phyloP scores from a whole-genome alignment of 2,797 vertebrate genomes.

The Melopsittacus undulatus region DNA sequence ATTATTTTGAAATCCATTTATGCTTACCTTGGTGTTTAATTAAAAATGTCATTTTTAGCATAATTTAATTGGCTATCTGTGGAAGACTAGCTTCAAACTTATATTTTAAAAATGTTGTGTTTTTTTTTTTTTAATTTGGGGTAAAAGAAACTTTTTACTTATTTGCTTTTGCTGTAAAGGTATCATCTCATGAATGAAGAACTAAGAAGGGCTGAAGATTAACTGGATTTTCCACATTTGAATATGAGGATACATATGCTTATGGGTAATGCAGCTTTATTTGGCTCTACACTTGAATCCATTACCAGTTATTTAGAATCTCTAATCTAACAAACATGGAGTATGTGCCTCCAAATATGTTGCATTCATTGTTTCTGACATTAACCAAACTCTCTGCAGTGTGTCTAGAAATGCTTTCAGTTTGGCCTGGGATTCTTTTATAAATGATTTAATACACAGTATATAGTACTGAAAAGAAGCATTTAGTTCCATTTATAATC shows the following conservation, averaged over 20 bases:
- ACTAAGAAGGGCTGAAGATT: constrained; percentile 64
- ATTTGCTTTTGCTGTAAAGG: constrained; percentile 77
- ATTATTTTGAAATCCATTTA: constrained; percentile 97
- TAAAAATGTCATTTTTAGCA: constrained; percentile 98
- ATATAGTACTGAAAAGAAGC: constrained; percentile 3
- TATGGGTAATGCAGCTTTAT: constrained; percentile 73
- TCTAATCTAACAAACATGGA: constrained; percentile 73
- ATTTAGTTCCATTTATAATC: constrained; percentile 25
- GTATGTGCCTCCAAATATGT: constrained; percentile 56
- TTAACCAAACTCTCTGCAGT: constrained; percentile 60
- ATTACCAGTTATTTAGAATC: constrained; percentile 67
- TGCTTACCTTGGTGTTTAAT: constrained; percentile 98
- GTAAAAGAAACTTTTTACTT: constrained; percentile 82
- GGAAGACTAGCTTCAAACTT: constrained; percentile 85
- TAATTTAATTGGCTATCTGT: constrained; percentile 96
- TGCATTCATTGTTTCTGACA: constrained; percentile 65
- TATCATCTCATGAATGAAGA: constrained; percentile 79
- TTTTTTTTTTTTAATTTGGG: constrained; percentile 72
- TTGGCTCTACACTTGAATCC: constrained; percentile 70
- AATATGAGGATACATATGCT: constrained; percentile 73
- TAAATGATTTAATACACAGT: constrained; percentile 42
- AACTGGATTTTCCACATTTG: constrained; percentile 75
- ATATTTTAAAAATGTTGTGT: constrained; percentile 76
- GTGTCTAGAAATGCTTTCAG: constrained; percentile 51
- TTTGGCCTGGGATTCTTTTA: constrained; percentile 7